These are phyloP conservation scores for Oplegnathus fasciatus DNA, from an alignment of 2,113 vertebrate genomes.

Conservation along the genomic window DNA sequence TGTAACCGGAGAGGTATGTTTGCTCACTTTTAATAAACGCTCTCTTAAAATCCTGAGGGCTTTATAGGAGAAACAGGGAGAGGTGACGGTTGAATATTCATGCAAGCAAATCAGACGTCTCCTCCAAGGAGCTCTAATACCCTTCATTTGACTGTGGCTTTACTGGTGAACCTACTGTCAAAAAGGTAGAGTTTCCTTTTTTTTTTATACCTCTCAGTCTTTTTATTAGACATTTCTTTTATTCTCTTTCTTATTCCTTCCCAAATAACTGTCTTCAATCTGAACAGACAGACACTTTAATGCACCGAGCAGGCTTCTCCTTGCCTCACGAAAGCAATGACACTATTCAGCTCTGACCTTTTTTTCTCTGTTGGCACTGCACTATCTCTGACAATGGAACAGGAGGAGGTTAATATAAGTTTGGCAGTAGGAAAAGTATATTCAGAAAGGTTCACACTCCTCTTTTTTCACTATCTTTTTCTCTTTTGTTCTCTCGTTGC, in stretches of 20 bases:
- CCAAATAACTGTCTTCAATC: slow-evolving; percentile 55
- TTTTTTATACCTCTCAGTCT: slow-evolving; percentile 25
- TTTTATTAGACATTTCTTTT: slow-evolving; percentile 53
- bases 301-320: slow-evolving; percentile 39
- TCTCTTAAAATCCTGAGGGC: slow-evolving; percentile 61
- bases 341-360: slow-evolving; percentile 57
- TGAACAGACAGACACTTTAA: slow-evolving; percentile 66
- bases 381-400: slow-evolving; percentile 56
- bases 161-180: slow-evolving; percentile 43
- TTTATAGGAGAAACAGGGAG: slow-evolving; percentile 52
- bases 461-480: neutral
- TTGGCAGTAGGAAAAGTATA: slow-evolving; percentile 48
- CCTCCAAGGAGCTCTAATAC: slow-evolving; percentile 49
- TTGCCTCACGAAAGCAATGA: slow-evolving; percentile 19
- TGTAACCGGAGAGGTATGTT: slow-evolving; percentile 71
- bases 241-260: slow-evolving; percentile 22
- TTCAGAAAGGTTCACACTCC: slow-evolving; percentile 41
- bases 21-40: slow-evolving; percentile 74
- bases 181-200: slow-evolving; percentile 27
- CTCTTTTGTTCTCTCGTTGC: slow-evolving; percentile 45
- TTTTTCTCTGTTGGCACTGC: slow-evolving; percentile 47
- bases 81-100: slow-evolving; percentile 56
- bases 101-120: slow-evolving; percentile 52
- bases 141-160: slow-evolving; percentile 62
- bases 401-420: slow-evolving; percentile 64